Percentiles rank a stretch among this genome's conserved stretches.
Evolutionary conservation across 2,888 invertebrate species (phyloP).

Genomic region (Hofmannophila pseudospretella): DNA sequence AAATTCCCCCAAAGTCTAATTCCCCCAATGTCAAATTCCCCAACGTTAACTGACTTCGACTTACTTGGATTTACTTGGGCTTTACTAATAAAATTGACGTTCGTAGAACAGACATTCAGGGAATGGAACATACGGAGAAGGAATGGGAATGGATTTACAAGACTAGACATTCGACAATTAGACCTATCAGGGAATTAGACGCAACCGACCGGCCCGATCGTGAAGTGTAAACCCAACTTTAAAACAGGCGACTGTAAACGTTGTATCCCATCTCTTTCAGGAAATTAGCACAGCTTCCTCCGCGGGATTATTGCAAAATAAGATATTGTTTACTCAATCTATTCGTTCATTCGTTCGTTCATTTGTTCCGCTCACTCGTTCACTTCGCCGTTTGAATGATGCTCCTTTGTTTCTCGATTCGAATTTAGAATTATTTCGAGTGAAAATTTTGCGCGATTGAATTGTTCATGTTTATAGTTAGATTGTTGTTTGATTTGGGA

Average conservation of each 20-base stretch:
- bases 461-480: constrained; percentile 10
- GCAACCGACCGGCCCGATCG: too few species aligned
- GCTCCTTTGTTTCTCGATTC: constrained; percentile 52
- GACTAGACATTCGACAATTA: too few species aligned
- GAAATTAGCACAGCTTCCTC: constrained; percentile 73
- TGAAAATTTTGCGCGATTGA: constrained; percentile 24
- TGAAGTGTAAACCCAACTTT: constrained; percentile 49
- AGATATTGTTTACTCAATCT: constrained; percentile 75
- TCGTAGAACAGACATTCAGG: too few species aligned
- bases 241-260: constrained; percentile 49
- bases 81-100: too few species aligned
- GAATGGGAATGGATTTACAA: too few species aligned
- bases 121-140: too few species aligned
- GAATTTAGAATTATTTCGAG: constrained; percentile 38
- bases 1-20: too few species aligned
- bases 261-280: constrained; percentile 64
- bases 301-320: constrained; percentile 72
- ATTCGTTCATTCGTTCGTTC: constrained; percentile 59
- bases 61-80: too few species aligned
- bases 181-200: too few species aligned
- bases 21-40: too few species aligned
- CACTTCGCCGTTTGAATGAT: constrained; percentile 53
- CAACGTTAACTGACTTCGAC: too few species aligned
- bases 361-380: constrained; percentile 31
- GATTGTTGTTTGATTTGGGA: constrained; percentile 14